Evolutionary conservation across 2,888 invertebrate genomes (phyloP).

Genomic region (Trissonchulus latispiculum): DNA sequence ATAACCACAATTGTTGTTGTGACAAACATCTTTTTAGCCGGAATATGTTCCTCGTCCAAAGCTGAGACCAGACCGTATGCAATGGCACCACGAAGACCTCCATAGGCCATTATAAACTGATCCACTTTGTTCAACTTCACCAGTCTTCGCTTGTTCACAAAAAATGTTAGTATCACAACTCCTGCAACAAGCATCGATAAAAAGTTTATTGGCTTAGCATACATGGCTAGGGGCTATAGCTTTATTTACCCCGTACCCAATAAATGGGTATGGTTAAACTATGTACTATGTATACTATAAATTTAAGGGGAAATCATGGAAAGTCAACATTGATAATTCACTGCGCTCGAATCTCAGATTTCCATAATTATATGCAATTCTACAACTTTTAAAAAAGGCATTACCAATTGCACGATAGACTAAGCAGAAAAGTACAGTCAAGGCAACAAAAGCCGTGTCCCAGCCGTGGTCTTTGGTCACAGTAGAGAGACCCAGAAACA

Average conservation of each 20-base stretch:
- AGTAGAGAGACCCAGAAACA: conserved; percentile 97
- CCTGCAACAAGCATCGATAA: conserved; percentile 66
- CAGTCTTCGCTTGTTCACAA: conserved; percentile 81
- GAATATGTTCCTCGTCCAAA: conserved; percentile 69
- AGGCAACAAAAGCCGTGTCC: conserved; percentile 87
- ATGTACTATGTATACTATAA: no score
- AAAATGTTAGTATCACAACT: conserved; percentile 72
- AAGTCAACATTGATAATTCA: no score
- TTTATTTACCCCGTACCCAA: no score
- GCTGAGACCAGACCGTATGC: conserved; percentile 82
- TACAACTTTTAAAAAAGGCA: no score
- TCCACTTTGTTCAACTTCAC: conserved; percentile 65
- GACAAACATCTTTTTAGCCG: conserved; percentile 86
- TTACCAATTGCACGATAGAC: conserved; percentile 79
- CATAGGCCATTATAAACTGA: conserved; percentile 84
- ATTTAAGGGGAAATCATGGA: no score
- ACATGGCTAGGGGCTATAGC: no score
- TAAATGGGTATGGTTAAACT: no score
- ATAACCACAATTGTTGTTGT: conserved; percentile 94
- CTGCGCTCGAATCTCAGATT: no score
- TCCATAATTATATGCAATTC: no score
- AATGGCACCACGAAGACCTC: conserved; percentile 91
- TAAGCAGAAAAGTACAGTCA: conserved; percentile 85
- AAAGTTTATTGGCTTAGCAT: no score
- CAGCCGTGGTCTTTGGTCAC: conserved; percentile 68